Evolutionary conservation across 2,797 vertebrate genomes (phyloP).

Genomic region (Sternotherus odoratus): DNA sequence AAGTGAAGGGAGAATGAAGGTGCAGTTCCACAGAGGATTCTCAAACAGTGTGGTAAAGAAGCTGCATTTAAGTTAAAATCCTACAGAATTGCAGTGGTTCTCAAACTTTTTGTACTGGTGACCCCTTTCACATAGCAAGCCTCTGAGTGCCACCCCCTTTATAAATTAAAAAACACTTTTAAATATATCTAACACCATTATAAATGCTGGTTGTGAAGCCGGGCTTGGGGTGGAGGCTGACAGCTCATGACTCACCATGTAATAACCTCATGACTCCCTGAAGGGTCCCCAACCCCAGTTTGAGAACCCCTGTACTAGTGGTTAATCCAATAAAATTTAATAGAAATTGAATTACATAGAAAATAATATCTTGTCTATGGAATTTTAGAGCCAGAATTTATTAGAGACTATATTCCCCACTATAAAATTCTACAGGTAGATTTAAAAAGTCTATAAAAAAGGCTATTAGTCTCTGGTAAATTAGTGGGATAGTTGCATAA

Average conservation of each 20-base stretch:
- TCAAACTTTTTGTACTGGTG: no score
- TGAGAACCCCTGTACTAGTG: background rate
- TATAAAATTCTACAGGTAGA: accelerated
- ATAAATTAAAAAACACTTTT: no score
- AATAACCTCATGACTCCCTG: no score
- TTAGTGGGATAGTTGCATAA: background rate
- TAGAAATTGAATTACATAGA: background rate
- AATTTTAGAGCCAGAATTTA: background rate
- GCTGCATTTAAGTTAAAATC: constrained; percentile 2
- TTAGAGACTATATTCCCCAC: background rate
- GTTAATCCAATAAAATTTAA: background rate
- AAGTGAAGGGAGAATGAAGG: no score
- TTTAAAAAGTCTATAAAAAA: background rate
- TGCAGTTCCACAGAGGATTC: no score
- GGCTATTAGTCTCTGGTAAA: background rate
- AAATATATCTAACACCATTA: no score
- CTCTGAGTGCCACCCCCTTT: no score
- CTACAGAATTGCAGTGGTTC: background rate
- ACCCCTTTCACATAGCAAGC: no score
- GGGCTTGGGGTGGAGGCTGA: no score
- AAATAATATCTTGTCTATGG: background rate
- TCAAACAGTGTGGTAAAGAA: background rate
- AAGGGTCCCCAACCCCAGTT: no score
- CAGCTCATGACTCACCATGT: no score
- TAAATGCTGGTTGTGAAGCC: no score